Conservation (phyloP, 2,113 vertebrate genomes). For the Chloropsis cyanopogon region DNA sequence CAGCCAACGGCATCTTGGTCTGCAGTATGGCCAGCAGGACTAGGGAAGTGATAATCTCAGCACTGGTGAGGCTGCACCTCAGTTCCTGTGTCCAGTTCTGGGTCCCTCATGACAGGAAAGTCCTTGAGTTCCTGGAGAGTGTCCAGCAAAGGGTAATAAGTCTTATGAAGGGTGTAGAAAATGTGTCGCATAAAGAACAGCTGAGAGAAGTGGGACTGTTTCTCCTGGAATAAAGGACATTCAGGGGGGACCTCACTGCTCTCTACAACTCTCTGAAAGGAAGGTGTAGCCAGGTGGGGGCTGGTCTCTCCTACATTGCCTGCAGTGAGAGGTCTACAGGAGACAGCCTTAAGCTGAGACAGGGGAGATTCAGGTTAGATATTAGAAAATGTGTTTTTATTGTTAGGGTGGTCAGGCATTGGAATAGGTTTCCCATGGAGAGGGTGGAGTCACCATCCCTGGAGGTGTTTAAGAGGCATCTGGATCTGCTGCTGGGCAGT, state of each 20-base stretch:
- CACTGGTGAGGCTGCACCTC: not conserved
- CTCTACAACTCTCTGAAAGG: not conserved
- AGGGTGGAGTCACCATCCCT: too few species aligned
- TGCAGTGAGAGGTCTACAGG: not conserved
- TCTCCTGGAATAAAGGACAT: not conserved
- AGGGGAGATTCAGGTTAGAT: not conserved
- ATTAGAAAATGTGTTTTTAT: not conserved
- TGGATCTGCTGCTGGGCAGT: not conserved
- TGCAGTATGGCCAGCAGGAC: not conserved
- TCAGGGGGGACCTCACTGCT: not conserved
- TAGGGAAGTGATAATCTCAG: not conserved
- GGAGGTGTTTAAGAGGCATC: not conserved
- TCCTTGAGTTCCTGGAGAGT: not conserved
- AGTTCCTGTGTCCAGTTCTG: not conserved
- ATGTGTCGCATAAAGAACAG: not conserved
- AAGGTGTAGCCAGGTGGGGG: not conserved
- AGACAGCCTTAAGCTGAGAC: not conserved
- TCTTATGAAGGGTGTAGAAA: not conserved
- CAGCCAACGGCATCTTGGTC: not conserved
- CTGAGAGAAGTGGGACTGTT: not conserved
- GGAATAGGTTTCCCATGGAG: not conserved
- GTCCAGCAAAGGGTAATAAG: not conserved
- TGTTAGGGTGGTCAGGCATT: not conserved
- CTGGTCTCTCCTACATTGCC: not conserved
- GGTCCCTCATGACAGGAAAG: not conserved